Percentiles rank a stretch among this genome's conserved stretches.
These are phyloP conservation scores for Agriopis leucophaearia DNA, from an alignment of 2,888 invertebrate species.

Conservation along the genomic window DNA sequence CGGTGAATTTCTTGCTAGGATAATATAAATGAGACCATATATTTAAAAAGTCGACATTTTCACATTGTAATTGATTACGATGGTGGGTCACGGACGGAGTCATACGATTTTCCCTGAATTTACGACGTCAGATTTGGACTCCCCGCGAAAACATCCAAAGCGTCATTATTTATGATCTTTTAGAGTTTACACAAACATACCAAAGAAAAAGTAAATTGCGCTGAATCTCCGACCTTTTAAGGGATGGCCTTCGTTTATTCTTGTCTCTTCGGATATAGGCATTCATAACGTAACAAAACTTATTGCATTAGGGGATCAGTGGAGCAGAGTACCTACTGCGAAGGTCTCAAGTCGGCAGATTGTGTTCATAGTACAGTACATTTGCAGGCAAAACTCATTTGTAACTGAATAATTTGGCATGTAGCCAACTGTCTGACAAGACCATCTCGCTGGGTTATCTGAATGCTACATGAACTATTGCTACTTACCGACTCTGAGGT, in stretches of 20 bases:
- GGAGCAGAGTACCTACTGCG: constrained; percentile 28
- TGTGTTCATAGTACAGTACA: constrained; percentile 45
- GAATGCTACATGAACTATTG: constrained; percentile 54
- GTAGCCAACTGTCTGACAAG: constrained; percentile 66
- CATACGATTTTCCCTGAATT: constrained; percentile 13
- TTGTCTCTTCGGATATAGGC: constrained; percentile 34
- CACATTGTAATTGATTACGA: constrained; percentile 15
- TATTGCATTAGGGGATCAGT: constrained; percentile 43
- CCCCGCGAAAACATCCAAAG: constrained; percentile 23
- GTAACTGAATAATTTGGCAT: constrained; percentile 70
- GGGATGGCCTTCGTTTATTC: constrained; percentile 36
- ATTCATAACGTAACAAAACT: constrained; percentile 41
- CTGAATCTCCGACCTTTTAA: constrained; percentile 29
- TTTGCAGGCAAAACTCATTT: constrained; percentile 60
- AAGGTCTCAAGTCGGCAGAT: constrained; percentile 42
- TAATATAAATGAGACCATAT: background rate
- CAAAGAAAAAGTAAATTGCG: constrained; percentile 27
- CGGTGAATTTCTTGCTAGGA: background rate
- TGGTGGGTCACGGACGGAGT: too few relatives aligned
- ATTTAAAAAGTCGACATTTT: constrained; percentile 5
- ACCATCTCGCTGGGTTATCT: constrained; percentile 59
- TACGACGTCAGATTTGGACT: constrained; percentile 10
- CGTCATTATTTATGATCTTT: constrained; percentile 34
- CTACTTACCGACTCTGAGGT: constrained; percentile 40
- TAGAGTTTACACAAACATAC: constrained; percentile 34